These are phyloP conservation scores for Orchesellides sinensis DNA, from an alignment of 2,888 invertebrate species.

Conservation along the genomic window DNA sequence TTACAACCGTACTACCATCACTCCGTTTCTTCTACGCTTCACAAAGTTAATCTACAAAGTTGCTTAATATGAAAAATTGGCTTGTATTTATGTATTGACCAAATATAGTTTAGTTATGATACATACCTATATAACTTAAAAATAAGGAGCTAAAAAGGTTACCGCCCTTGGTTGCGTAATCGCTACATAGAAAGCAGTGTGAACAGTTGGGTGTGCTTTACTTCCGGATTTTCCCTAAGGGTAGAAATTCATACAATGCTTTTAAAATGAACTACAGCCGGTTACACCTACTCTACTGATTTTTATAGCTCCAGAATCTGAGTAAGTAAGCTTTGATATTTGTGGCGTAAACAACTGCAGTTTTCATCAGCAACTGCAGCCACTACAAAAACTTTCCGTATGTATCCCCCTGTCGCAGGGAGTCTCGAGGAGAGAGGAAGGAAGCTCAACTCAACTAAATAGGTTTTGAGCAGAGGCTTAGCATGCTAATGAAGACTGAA, in stretches of 20 bases:
- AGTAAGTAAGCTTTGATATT: too few species aligned
- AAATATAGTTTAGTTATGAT: too few species aligned
- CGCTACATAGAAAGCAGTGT: constrained; percentile 27
- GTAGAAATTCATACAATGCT: background rate
- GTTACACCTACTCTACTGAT: too few species aligned
- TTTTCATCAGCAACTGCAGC: too few species aligned
- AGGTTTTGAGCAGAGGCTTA: constrained; percentile 50
- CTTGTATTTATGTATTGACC: background rate
- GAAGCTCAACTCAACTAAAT: constrained; percentile 54
- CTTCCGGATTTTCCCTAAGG: constrained; percentile 30
- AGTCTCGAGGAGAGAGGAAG: constrained; percentile 12
- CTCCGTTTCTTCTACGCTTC: background rate
- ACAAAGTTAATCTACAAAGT: background rate
- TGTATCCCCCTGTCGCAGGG: background rate
- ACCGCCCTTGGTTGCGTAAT: constrained; percentile 38
- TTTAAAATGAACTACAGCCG: too few species aligned
- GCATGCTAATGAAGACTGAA: constrained; percentile 48
- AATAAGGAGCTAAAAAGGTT: constrained; percentile 7
- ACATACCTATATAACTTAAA: background rate
- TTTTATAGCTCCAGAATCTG: too few species aligned
- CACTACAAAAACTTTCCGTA: background rate
- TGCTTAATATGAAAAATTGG: background rate
- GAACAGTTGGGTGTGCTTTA: constrained; percentile 42
- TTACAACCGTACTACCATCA: too few species aligned
- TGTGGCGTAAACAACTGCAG: too few species aligned